phyloP scores from a whole-genome alignment of 1,140 invertebrate species.

The Homalodisca vitripennis region DNA sequence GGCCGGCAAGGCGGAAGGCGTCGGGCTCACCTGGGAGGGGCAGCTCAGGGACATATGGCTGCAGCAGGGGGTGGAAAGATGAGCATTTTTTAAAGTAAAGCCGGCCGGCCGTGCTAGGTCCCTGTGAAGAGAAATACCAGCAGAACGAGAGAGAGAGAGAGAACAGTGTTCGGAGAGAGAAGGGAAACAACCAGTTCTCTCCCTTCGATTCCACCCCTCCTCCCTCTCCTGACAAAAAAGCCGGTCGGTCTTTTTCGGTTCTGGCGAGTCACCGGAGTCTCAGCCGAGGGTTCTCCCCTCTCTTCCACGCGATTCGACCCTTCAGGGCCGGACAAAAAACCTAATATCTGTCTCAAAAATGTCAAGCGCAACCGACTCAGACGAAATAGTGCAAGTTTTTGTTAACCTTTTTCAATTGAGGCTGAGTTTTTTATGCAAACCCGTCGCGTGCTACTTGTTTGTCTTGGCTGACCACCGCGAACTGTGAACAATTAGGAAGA shows the following conservation, averaged over 20 bases:
- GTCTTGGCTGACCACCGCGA: constrained; percentile 16
- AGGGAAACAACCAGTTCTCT: constrained; percentile 20
- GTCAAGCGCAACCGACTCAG: constrained; percentile 16
- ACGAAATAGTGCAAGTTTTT: constrained; percentile 29
- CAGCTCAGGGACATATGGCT: constrained; percentile 20
- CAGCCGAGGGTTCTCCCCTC: not conserved
- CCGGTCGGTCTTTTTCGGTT: constrained; percentile 28
- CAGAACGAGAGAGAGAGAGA: constrained; percentile 12
- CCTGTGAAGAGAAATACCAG: constrained; percentile 34
- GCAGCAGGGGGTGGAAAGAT: constrained; percentile 24
- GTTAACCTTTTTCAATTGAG: constrained; percentile 18
- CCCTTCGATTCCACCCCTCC: constrained; percentile 1
- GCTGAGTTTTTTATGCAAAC: constrained; percentile 11
- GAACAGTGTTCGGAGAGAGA: constrained; percentile 15
- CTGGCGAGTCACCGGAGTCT: constrained; percentile 15
- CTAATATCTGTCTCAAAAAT: constrained; percentile 34
- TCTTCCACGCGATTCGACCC: too few relatives aligned
- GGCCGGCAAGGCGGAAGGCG: constrained; percentile 2
- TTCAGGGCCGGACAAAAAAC: constrained; percentile 26
- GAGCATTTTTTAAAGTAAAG: constrained; percentile 27
- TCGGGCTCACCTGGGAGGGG: constrained; percentile 13
- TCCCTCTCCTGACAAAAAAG: constrained; percentile 27
- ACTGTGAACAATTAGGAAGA: constrained; percentile 25
- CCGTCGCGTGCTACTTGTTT: constrained; percentile 22
- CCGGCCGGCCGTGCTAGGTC: constrained; percentile 19